Conservation (phyloP, 2,888 invertebrate species). For the Papilio demoleus region DNA sequence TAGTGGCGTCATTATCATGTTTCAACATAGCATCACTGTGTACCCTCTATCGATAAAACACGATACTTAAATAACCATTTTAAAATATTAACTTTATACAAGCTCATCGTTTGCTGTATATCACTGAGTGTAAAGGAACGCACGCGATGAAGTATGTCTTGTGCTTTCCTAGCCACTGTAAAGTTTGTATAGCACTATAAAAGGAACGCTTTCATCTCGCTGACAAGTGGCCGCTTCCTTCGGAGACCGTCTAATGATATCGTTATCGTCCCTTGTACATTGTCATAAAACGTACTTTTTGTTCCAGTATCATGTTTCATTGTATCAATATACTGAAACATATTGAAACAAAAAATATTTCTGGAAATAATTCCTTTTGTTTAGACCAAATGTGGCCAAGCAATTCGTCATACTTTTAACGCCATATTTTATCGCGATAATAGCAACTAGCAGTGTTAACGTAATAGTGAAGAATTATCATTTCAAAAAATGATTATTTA, state of each 20-base stretch:
- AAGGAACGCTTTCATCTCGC: constrained; percentile 50
- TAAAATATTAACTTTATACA: not conserved
- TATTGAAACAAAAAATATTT: no score
- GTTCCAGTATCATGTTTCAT: not conserved
- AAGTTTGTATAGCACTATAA: constrained; percentile 42
- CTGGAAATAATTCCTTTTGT: no score
- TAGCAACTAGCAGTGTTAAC: no score
- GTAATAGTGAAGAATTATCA: no score
- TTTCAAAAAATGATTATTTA: no score
- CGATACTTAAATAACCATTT: constrained; percentile 41
- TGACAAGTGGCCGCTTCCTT: constrained; percentile 43
- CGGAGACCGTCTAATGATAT: constrained; percentile 39
- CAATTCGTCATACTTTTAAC: no score
- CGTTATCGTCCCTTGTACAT: constrained; percentile 35
- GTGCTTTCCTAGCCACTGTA: not conserved
- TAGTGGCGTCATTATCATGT: constrained; percentile 16
- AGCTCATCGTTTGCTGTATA: not conserved
- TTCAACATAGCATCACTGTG: constrained; percentile 47
- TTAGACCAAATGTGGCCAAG: no score
- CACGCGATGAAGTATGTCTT: not conserved
- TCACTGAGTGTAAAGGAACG: not conserved
- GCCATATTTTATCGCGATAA: no score
- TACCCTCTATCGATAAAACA: constrained; percentile 51
- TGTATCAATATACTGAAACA: not conserved
- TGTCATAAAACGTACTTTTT: constrained; percentile 29